Base-by-base conservation (phyloP, 2,113 vertebrate species). In the Rhabdornis inornatus region DNA sequence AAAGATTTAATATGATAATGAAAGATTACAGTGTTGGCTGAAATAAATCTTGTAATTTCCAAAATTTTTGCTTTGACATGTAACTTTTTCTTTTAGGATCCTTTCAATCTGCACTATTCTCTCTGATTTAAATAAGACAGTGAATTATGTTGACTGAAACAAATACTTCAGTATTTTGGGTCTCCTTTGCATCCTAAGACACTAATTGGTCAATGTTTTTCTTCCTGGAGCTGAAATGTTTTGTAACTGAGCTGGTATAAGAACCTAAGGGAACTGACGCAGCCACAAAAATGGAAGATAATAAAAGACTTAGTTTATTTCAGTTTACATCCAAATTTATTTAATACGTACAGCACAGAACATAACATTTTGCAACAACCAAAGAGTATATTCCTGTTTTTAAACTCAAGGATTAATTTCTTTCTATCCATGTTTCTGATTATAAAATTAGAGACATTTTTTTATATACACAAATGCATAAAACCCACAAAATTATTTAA, bases 151-250 rank as follows among this genome's bases (percentile, higher is more conserved):
- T 9, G 14, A 21, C 8, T 52, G 18, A 11, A 59, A 9, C 3
- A 42, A 30, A 55, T 27, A 50, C 6, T 68, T 92, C 9, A 23
- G 20, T 63, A 33, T 59, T 77, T 63, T n/a, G 15, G 4, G 9
- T 91, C 19, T 18, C 70, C 30, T 74, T 72, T 79, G 8, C 10
- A 70, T 82, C 15, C 3, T 63, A 20, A 66, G 31, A 59, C 11
- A 68, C 1, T 53, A 63, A 21, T 1, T 80, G 44, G 8, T 27
- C 0, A 0, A 42, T 66, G 28, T 44, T 76, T 7, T 68, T 83
- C 44, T 59, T 53, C 37, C 37, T 40, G 28, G 21, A 56, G 31
- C 7, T 83, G 18, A 76, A 86, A 65, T 65, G 7, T 28, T 90
- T 25, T n/a, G 30, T 53, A 49, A 71, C 30, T 52, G 28, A 70